A percentile compares a stretch with the other conserved stretches of the same genome.
These are phyloP conservation scores for Speoplatyrhinus poulsoni DNA, from an alignment of 2,113 vertebrate species.

Conservation along the genomic window DNA sequence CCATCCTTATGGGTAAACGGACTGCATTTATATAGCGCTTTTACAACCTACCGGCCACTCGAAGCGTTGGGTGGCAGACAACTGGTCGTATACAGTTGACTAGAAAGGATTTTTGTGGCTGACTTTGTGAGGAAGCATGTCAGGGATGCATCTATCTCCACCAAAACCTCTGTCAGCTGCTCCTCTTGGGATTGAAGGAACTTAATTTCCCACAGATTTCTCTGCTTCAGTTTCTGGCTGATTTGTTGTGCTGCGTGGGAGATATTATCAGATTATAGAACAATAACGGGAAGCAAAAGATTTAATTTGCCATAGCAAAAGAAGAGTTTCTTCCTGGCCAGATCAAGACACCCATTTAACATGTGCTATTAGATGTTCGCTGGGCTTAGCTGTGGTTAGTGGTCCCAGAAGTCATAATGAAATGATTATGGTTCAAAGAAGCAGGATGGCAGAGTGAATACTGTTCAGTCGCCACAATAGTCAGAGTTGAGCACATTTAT, in stretches of 20 bases:
- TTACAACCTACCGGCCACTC: no score
- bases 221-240: conserved; percentile 18
- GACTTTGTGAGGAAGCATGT: conserved; percentile 6
- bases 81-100: no score
- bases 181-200: conserved; percentile 35
- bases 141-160: conserved; percentile 34
- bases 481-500: no score
- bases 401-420: conserved; percentile 8
- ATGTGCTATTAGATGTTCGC: conserved; percentile 3
- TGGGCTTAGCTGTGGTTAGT: conserved; percentile 13
- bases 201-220: conserved; percentile 55
- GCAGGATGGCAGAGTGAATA: background rate
- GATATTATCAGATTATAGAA: conserved; percentile 66
- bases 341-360: background rate
- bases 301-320: conserved; percentile 27
- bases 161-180: conserved; percentile 36
- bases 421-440: background rate
- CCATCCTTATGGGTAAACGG: background rate
- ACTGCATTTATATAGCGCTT: no score
- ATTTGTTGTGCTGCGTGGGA: conserved; percentile 47
- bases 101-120: no score
- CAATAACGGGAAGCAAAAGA: conserved; percentile 34
- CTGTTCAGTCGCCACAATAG: background rate
- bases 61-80: no score
- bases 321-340: conserved; percentile 18